A percentile compares a stretch with the other conserved stretches of the same genome.
Conservation (phyloP, 2,888 invertebrate genomes). For the Cantharis rustica region DNA sequence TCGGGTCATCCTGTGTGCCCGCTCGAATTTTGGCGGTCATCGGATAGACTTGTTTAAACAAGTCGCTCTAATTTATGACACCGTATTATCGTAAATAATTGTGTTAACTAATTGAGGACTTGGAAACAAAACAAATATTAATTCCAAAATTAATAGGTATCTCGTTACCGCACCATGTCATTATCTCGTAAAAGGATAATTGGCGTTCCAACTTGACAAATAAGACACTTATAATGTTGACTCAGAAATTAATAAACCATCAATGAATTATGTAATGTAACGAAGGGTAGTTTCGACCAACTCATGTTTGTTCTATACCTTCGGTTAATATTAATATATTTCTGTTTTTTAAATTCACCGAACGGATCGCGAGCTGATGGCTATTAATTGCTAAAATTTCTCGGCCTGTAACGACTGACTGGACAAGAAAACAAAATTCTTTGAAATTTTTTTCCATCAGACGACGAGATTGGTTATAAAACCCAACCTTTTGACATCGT, state of each 20-base stretch:
- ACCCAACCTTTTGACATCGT: slow-evolving; percentile 53
- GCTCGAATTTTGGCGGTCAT: background rate
- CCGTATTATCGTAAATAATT: background rate
- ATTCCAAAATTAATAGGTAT: background rate
- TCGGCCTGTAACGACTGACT: background rate
- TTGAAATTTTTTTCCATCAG: slow-evolving; percentile 34
- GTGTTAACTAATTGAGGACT: background rate
- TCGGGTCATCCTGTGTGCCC: background rate
- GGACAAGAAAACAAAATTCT: slow-evolving; percentile 4
- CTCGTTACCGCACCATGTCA: slow-evolving; percentile 13
- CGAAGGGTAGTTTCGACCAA: slow-evolving; percentile 8
- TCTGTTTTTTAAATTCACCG: background rate
- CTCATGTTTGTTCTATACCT: slow-evolving; percentile 8
- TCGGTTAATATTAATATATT: slow-evolving; percentile 1
- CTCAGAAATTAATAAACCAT: slow-evolving; percentile 36
- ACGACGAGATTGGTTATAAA: slow-evolving; percentile 47
- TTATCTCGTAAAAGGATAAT: slow-evolving; percentile 26
- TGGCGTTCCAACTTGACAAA: slow-evolving; percentile 30
- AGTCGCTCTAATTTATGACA: background rate
- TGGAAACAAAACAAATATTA: background rate
- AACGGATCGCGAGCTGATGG: background rate
- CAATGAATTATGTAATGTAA: slow-evolving; percentile 38
- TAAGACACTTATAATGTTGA: slow-evolving; percentile 35
- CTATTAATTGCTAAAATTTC: background rate
- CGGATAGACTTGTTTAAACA: background rate